Evolutionary conservation across 1,140 invertebrate genomes (phyloP).

Genomic region (Diachasmimorpha longicaudata): DNA sequence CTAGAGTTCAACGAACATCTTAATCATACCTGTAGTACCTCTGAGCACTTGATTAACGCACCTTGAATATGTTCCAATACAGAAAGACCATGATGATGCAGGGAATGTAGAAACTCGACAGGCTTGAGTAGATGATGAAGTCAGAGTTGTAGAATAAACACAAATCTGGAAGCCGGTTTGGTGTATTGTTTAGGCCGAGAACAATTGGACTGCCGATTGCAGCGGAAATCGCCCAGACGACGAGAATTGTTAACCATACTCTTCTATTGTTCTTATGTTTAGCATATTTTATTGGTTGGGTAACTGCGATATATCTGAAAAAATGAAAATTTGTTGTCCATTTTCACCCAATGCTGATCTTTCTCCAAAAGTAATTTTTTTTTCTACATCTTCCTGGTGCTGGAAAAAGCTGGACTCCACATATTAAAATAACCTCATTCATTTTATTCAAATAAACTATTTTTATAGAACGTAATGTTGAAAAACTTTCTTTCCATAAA

Average conservation of each 20-base stretch:
- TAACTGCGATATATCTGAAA: constrained; percentile 94
- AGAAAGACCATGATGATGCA: constrained; percentile 99
- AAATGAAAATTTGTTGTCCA: constrained; percentile 31
- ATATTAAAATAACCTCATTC: too few relatives aligned
- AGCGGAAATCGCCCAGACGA: constrained; percentile 95
- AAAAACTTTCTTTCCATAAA: too few relatives aligned
- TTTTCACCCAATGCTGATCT: too few relatives aligned
- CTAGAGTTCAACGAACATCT: too few relatives aligned
- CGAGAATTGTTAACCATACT: constrained; percentile 92
- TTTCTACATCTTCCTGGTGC: too few relatives aligned
- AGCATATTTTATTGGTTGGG: constrained; percentile 98
- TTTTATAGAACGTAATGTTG: too few relatives aligned
- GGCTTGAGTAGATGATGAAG: constrained; percentile 97
- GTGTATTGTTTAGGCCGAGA: constrained; percentile 91
- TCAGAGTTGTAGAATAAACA: constrained; percentile 98
- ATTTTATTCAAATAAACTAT: too few relatives aligned
- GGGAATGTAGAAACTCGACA: constrained; percentile 99
- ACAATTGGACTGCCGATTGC: constrained; percentile 98
- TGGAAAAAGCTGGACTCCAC: too few relatives aligned
- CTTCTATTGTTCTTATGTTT: constrained; percentile 97
- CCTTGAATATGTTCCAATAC: constrained; percentile 98
- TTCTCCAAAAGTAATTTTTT: too few relatives aligned
- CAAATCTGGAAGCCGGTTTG: constrained; percentile 75
- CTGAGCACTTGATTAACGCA: constrained; percentile 54
- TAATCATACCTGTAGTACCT: too few relatives aligned